phyloP scores from a whole-genome alignment of 2,113 vertebrate genomes.

The Ctenomys sociabilis region DNA sequence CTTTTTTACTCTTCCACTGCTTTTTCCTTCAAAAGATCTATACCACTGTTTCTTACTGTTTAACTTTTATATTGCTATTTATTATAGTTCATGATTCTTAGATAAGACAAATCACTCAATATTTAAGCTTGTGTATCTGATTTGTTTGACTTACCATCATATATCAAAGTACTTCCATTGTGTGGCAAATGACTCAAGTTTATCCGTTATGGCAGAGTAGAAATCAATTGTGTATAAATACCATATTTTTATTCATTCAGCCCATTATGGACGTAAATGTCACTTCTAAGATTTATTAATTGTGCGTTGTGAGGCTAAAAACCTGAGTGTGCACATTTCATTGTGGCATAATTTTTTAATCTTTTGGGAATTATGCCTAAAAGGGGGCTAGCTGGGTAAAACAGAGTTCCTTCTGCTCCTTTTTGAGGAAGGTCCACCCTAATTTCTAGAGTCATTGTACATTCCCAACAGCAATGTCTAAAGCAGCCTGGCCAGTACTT shows the following conservation, averaged over 20 bases:
- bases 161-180: not conserved
- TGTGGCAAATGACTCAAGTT: not conserved
- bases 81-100: not conserved
- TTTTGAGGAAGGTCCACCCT: not conserved
- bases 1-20: not conserved
- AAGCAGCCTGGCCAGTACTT: not conserved
- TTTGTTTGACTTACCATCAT: not conserved
- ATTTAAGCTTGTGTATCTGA: not conserved
- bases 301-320: not conserved
- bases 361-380: not conserved
- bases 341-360: not conserved
- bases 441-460: not conserved
- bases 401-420: not conserved
- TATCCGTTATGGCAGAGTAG: not conserved
- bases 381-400: not conserved
- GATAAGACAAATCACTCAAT: not conserved
- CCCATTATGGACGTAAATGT: not conserved
- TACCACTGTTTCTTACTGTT: not conserved
- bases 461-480: not conserved
- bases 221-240: not conserved
- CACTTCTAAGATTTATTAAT: not conserved
- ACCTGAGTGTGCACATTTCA: not conserved
- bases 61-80: not conserved
- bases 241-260: not conserved
- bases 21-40: not conserved